Conservation (phyloP, 2,888 invertebrate genomes). For the Pachliopta kotzebuea region DNA sequence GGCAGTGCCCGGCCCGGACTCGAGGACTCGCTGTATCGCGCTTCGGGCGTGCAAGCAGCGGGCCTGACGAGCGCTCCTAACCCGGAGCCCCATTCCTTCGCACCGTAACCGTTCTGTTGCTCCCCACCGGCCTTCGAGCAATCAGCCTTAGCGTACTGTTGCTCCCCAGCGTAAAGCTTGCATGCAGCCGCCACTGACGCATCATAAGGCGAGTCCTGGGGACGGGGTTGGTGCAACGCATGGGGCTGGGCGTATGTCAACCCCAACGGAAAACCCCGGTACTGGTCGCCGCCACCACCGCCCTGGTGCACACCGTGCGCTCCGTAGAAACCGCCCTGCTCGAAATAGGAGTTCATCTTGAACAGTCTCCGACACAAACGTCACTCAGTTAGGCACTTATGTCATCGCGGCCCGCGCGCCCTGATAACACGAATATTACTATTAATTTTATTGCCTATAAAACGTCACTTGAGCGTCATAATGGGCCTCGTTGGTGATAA, state of each 20-base stretch:
- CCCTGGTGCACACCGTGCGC: constrained; percentile 91
- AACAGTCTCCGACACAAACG: constrained; percentile 69
- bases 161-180: constrained; percentile 88
- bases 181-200: constrained; percentile 93
- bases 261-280: constrained; percentile 92
- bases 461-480: constrained; percentile 80
- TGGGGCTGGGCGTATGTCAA: constrained; percentile 93
- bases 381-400: constrained; percentile 74
- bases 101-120: constrained; percentile 85
- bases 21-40: constrained; percentile 91
- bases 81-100: constrained; percentile 86
- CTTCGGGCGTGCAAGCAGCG: constrained; percentile 94
- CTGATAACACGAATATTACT: constrained; percentile 75
- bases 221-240: constrained; percentile 87
- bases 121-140: constrained; percentile 85
- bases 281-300: constrained; percentile 87
- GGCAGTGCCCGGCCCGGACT: constrained; percentile 89
- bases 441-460: constrained; percentile 79
- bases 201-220: constrained; percentile 95
- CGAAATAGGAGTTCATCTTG: constrained; percentile 97
- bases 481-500: constrained; percentile 76
- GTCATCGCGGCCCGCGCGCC: constrained; percentile 74
- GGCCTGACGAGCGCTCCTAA: constrained; percentile 88
- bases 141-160: constrained; percentile 86
- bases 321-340: constrained; percentile 97